Evolutionary conservation across 2,113 vertebrate species (phyloP).

Genomic region (Upupa epops): DNA sequence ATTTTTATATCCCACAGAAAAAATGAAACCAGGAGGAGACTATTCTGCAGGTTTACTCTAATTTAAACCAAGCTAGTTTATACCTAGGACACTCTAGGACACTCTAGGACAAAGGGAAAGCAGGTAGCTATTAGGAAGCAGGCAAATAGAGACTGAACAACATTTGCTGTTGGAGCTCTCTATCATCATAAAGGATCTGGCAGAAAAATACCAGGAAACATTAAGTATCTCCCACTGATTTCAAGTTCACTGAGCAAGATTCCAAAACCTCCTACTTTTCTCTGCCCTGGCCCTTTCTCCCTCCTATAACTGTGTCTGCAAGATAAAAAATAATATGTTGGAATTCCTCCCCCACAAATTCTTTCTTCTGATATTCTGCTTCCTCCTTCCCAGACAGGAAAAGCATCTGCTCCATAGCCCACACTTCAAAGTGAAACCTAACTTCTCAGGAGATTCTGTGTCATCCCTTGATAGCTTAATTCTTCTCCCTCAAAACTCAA

Average conservation of each 20-base stretch:
- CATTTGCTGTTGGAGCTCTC: background rate
- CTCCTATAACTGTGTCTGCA: background rate
- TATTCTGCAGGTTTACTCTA: background rate
- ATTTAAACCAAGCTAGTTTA: background rate
- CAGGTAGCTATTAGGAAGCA: background rate
- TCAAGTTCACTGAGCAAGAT: background rate
- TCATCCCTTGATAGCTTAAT: background rate
- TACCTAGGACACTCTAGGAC: too few relatives aligned
- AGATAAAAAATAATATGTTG: background rate
- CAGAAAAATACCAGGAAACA: background rate
- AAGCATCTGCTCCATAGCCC: background rate
- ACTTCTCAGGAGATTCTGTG: background rate
- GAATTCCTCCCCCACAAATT: constrained; percentile 22
- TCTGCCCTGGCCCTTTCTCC: background rate
- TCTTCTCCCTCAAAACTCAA: background rate
- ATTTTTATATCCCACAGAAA: background rate
- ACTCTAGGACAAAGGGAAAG: background rate
- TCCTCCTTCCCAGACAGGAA: constrained; percentile 1
- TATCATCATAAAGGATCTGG: background rate
- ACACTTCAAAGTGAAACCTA: background rate
- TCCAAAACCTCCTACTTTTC: background rate
- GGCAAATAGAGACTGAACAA: background rate
- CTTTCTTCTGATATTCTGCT: background rate
- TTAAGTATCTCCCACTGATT: background rate
- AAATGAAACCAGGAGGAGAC: background rate